These are phyloP conservation scores for Dreissena polymorpha DNA, from an alignment of 1,140 invertebrate species.

Conservation along the genomic window DNA sequence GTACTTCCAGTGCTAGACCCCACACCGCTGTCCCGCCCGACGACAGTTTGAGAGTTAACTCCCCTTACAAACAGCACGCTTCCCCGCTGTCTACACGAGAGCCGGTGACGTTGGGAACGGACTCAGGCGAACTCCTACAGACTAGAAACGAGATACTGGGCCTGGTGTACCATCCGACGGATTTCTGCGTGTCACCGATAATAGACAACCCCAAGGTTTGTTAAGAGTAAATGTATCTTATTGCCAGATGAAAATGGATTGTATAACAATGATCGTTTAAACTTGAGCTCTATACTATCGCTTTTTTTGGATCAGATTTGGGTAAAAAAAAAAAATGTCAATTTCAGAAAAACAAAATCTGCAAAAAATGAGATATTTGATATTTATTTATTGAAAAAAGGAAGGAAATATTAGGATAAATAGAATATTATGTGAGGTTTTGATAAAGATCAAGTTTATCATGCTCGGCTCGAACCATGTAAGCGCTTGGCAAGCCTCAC, in stretches of 20 bases:
- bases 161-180: slow-evolving; percentile 76
- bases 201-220: slow-evolving; percentile 77
- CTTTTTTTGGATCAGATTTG: too few species aligned
- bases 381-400: too few species aligned
- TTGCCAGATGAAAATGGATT: too few species aligned
- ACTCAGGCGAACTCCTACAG: slow-evolving; percentile 58
- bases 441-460: too few species aligned
- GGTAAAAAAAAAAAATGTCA: too few species aligned
- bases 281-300: slow-evolving; percentile 3
- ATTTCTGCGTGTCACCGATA: slow-evolving; percentile 75
- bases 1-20: slow-evolving; percentile 71
- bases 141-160: slow-evolving; percentile 63
- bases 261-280: too few species aligned
- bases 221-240: neutral
- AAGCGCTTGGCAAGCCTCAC: too few species aligned
- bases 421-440: too few species aligned
- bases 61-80: slow-evolving; percentile 65
- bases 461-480: too few species aligned
- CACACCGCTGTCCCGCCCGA: slow-evolving; percentile 74
- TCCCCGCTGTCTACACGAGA: slow-evolving; percentile 69
- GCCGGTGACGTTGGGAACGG: slow-evolving; percentile 62
- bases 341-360: too few species aligned
- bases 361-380: too few species aligned
- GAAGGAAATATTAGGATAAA: too few species aligned
- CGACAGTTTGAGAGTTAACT: slow-evolving; percentile 68